Conservation (phyloP, 2,888 invertebrate species). For the Chymomyza amoena region DNA sequence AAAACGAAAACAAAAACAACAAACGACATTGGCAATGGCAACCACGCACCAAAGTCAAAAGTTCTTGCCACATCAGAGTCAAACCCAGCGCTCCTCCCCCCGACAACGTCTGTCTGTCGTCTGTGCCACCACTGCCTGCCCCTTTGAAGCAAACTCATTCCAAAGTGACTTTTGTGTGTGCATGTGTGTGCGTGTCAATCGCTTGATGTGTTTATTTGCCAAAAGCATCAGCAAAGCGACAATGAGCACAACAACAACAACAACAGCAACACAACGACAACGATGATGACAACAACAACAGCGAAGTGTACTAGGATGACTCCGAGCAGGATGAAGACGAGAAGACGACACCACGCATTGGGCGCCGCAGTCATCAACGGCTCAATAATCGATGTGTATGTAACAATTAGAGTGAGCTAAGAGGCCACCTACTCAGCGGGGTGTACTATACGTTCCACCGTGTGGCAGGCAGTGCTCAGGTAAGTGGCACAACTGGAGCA, state of each 20-base stretch:
- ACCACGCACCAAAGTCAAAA: background rate
- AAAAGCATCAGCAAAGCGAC: slow-evolving; percentile 27
- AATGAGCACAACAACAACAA: background rate
- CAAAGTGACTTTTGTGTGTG: background rate
- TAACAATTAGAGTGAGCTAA: slow-evolving; percentile 46
- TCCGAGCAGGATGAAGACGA: background rate
- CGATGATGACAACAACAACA: background rate
- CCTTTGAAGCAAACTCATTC: background rate
- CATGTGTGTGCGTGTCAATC: slow-evolving; percentile 55
- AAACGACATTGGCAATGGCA: background rate
- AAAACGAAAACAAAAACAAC: background rate
- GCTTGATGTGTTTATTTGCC: slow-evolving; percentile 61
- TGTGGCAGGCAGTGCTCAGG: too few species aligned
- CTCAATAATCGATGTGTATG: slow-evolving; percentile 37
- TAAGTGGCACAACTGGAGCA: too few species aligned
- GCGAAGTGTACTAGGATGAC: background rate
- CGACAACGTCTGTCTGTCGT: background rate
- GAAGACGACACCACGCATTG: background rate
- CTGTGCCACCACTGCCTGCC: background rate
- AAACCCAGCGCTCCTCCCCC: background rate
- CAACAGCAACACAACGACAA: slow-evolving; percentile 1
- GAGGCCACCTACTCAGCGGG: too few species aligned
- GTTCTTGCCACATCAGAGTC: too few species aligned
- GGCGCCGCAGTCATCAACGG: slow-evolving; percentile 17
- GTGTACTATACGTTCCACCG: too few species aligned